phyloP scores from a whole-genome alignment of 2,797 vertebrate genomes.

The Tympanoctomys barrerae region DNA sequence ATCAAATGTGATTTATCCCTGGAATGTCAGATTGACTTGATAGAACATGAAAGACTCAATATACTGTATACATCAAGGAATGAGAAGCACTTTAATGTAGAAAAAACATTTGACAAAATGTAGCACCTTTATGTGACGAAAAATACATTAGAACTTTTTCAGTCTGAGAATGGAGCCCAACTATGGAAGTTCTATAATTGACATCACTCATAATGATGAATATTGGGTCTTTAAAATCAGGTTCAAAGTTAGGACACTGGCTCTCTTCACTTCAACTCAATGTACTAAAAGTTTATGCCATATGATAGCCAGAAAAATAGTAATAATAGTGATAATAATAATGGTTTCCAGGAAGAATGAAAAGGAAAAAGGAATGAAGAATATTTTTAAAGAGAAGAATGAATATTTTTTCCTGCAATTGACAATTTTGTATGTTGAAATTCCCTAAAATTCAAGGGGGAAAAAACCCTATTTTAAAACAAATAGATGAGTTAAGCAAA shows the following conservation, averaged over 20 bases:
- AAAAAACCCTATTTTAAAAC: background rate
- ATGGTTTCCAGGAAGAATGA: background rate
- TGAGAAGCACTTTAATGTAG: background rate
- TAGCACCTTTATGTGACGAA: background rate
- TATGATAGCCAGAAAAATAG: background rate
- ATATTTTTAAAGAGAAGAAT: background rate
- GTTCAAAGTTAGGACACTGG: background rate
- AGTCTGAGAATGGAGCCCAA: background rate
- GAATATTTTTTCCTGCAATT: background rate
- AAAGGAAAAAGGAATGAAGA: background rate
- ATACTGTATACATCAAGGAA: background rate
- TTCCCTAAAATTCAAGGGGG: background rate
- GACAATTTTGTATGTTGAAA: background rate
- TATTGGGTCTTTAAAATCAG: background rate
- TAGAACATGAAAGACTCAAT: background rate
- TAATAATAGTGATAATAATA: background rate
- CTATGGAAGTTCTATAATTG: background rate
- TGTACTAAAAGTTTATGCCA: background rate
- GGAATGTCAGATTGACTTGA: background rate
- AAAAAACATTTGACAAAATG: background rate
- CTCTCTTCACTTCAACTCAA: background rate
- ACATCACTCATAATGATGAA: background rate
- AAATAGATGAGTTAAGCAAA: background rate
- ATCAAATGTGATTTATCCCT: background rate
- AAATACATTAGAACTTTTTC: background rate